Conservation (phyloP, 2,888 invertebrate species). For the Leptinotarsa haldemani region DNA sequence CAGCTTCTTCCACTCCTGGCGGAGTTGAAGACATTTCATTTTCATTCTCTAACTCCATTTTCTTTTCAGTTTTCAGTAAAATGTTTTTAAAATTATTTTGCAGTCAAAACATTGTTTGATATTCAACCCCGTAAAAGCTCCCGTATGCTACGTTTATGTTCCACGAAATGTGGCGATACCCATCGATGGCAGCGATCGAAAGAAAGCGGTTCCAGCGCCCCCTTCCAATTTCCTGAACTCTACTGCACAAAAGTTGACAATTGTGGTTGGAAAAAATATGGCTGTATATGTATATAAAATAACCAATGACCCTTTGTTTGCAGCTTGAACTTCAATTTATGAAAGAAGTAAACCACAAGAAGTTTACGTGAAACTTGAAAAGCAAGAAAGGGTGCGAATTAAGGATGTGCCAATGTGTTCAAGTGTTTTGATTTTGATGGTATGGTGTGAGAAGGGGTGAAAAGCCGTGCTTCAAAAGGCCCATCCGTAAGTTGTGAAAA, state of each 20-base stretch:
- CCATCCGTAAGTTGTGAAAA: slow-evolving; percentile 34
- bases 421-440: slow-evolving; percentile 43
- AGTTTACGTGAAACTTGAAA: slow-evolving; percentile 46
- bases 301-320: slow-evolving; percentile 66
- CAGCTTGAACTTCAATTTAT: slow-evolving; percentile 62
- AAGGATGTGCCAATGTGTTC: slow-evolving; percentile 44
- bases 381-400: slow-evolving; percentile 38
- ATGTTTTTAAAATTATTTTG: too few relatives aligned
- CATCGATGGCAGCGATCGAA: slow-evolving; percentile 44
- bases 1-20: too few relatives aligned
- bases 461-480: slow-evolving; percentile 33
- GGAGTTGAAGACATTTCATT: too few relatives aligned
- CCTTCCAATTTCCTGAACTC: slow-evolving; percentile 40
- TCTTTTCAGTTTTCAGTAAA: too few relatives aligned
- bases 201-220: slow-evolving; percentile 44
- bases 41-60: too few relatives aligned
- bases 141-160: slow-evolving; percentile 30
- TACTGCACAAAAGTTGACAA: slow-evolving; percentile 48
- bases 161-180: slow-evolving; percentile 41
- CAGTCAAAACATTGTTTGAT: too few relatives aligned
- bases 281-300: slow-evolving; percentile 60
- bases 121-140: not conserved
- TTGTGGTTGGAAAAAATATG: slow-evolving; percentile 60
- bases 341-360: slow-evolving; percentile 47
- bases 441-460: slow-evolving; percentile 42